Evolutionary conservation across 2,888 invertebrate genomes (phyloP).

Genomic region (Hesperia comma): DNA sequence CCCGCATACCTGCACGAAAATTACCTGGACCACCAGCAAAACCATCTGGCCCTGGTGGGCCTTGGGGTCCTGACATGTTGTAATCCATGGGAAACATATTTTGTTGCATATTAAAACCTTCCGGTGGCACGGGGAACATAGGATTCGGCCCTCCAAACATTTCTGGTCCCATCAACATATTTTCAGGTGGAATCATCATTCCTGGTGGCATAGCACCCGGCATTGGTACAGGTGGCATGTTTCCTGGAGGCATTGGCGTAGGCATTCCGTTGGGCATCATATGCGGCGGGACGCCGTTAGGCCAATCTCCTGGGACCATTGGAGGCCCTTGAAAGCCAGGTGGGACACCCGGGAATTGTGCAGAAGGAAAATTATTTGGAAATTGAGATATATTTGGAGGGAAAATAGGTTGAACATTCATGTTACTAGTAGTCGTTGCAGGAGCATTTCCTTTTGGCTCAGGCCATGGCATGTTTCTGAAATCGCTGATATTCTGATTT

Average conservation of each 20-base stretch:
- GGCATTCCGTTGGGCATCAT: conserved; percentile 68
- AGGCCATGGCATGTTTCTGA: conserved; percentile 91
- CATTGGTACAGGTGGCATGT: conserved; percentile 63
- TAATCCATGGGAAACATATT: conserved; percentile 81
- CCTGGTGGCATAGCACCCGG: conserved; percentile 64
- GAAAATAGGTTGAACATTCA: conserved; percentile 75
- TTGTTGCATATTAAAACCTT: conserved; percentile 75
- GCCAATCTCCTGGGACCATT: conserved; percentile 72
- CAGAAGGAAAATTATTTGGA: conserved; percentile 73
- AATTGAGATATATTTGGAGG: conserved; percentile 75
- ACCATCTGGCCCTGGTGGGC: conserved; percentile 61
- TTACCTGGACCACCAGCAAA: conserved; percentile 68
- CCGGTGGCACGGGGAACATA: conserved; percentile 68
- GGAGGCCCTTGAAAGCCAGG: conserved; percentile 68
- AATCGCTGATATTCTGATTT: conserved; percentile 91
- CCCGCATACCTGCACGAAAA: conserved; percentile 83
- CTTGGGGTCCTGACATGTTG: conserved; percentile 74
- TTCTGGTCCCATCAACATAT: conserved; percentile 78
- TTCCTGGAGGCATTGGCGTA: conserved; percentile 60
- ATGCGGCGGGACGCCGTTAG: conserved; percentile 67
- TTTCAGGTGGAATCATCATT: conserved; percentile 77
- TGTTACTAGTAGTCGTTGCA: conserved; percentile 54
- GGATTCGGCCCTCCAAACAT: conserved; percentile 68
- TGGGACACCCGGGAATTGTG: conserved; percentile 74
- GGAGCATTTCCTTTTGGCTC: conserved; percentile 89